These are phyloP conservation scores for Vanessa tameamea DNA, from an alignment of 1,140 invertebrate species.

Conservation along the genomic window DNA sequence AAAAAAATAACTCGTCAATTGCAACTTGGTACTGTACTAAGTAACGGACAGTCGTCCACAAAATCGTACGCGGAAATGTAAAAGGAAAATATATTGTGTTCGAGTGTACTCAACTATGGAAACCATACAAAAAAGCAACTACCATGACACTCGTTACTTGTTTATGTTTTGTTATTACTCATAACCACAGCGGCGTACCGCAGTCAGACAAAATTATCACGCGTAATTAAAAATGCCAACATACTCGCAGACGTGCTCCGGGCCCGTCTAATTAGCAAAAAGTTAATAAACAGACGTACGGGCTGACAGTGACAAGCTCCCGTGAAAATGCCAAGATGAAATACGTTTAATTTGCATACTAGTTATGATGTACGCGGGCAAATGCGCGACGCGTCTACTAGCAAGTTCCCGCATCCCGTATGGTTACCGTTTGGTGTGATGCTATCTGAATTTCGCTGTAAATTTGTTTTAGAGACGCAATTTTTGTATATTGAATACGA, in stretches of 20 bases:
- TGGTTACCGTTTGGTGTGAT: not conserved
- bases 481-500: too few species aligned
- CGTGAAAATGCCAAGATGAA: constrained; percentile 77
- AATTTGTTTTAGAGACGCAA: not conserved
- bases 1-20: constrained; percentile 4
- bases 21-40: not conserved
- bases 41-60: not conserved
- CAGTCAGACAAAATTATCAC: constrained; percentile 60
- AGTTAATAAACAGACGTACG: constrained; percentile 76
- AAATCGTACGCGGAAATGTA: not conserved
- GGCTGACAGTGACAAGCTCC: constrained; percentile 73
- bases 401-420: not conserved
- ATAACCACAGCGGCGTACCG: constrained; percentile 30
- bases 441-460: not conserved
- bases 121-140: constrained; percentile 3
- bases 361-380: constrained; percentile 48
- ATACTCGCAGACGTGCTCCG: constrained; percentile 62
- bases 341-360: constrained; percentile 77
- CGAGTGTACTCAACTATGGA: not conserved
- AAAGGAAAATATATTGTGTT: too few species aligned
- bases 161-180: constrained; percentile 11
- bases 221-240: constrained; percentile 77
- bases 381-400: constrained; percentile 8
- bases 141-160: not conserved
- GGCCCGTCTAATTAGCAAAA: constrained; percentile 78